These are phyloP conservation scores for Drosophila neotestacea DNA, from an alignment of 2,888 invertebrate species.

Conservation along the genomic window DNA sequence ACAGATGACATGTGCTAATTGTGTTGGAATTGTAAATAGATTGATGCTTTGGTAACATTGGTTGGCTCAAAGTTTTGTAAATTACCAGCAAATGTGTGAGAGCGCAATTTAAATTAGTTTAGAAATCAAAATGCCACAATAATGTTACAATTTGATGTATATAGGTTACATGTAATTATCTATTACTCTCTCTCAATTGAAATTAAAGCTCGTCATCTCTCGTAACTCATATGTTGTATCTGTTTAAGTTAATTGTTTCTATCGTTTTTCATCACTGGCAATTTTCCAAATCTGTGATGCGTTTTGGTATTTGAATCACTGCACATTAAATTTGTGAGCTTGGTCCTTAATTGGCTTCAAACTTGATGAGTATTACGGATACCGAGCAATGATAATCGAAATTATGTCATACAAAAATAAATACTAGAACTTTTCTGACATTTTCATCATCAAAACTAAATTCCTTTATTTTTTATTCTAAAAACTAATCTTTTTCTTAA, in stretches of 20 bases:
- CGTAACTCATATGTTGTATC: background rate
- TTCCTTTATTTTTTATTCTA: too few relatives aligned
- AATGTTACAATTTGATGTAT: slow-evolving; percentile 4
- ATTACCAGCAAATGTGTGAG: slow-evolving; percentile 27
- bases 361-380: background rate
- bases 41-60: slow-evolving; percentile 43
- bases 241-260: background rate
- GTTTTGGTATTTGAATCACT: background rate
- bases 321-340: background rate
- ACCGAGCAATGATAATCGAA: too few relatives aligned
- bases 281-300: background rate
- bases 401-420: too few relatives aligned
- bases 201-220: background rate
- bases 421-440: too few relatives aligned
- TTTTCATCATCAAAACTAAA: too few relatives aligned
- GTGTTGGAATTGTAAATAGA: slow-evolving; percentile 56
- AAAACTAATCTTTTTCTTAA: background rate
- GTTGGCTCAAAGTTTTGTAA: slow-evolving; percentile 28
- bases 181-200: background rate
- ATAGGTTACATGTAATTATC: background rate
- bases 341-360: background rate
- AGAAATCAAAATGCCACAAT: slow-evolving; percentile 20
- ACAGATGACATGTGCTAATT: slow-evolving; percentile 52
- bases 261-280: background rate
- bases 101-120: slow-evolving; percentile 20